Conservation (phyloP, 2,888 invertebrate genomes). For the Clistopyga incitator region DNA sequence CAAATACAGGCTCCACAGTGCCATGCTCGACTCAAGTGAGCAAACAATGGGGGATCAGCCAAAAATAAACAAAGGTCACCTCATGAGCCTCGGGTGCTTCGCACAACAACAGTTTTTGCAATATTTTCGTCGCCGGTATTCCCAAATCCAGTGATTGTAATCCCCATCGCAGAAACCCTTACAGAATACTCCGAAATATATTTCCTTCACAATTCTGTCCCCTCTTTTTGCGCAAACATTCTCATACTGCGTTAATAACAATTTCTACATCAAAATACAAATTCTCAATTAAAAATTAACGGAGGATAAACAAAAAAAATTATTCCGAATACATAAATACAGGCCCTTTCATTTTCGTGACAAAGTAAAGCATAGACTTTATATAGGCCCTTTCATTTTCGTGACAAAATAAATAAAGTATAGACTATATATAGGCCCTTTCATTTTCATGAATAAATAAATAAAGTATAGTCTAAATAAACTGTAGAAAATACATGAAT, state of each 20-base stretch:
- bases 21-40: background rate
- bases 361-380: no score
- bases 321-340: background rate
- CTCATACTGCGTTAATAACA: background rate
- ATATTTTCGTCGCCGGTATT: conserved; percentile 49
- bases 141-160: conserved; percentile 33
- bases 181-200: conserved; percentile 11
- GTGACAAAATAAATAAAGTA: no score
- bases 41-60: conserved; percentile 31
- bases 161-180: background rate
- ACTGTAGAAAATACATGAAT: background rate
- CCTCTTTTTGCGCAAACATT: background rate
- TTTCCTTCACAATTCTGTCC: background rate
- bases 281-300: no score
- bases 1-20: background rate
- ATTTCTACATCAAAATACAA: background rate
- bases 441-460: no score
- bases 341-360: no score
- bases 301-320: background rate
- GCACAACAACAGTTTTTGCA: conserved; percentile 57
- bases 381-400: background rate
- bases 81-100: conserved; percentile 15
- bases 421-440: background rate
- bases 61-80: conserved; percentile 63
- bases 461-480: background rate